Conservation (phyloP, 2,797 vertebrate species). For the Periparus ater region DNA sequence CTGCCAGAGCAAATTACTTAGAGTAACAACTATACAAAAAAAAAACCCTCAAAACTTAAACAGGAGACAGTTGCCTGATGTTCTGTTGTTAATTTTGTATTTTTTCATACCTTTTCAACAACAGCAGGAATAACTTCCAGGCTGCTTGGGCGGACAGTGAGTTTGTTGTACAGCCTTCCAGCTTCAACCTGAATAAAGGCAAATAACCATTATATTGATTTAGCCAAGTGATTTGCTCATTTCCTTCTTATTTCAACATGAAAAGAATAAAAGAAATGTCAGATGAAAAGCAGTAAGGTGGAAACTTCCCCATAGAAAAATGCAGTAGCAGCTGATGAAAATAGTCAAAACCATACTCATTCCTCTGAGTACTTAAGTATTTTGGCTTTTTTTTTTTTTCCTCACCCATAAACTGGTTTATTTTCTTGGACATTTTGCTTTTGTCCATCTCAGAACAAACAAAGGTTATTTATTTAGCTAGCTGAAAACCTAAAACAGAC, state of each 20-base stretch:
- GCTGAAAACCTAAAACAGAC: neutral
- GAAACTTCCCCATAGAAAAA: neutral
- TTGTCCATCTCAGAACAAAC: neutral
- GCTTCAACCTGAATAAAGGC: slow-evolving; percentile 87
- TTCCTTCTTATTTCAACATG: neutral
- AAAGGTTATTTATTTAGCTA: neutral
- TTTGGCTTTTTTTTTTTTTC: neutral
- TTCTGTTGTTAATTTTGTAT: neutral
- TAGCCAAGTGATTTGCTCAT: neutral
- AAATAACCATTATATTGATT: neutral
- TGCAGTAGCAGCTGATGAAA: neutral
- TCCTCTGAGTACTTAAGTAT: rapidly evolving
- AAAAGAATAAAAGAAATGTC: neutral
- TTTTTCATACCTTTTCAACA: slow-evolving; percentile 88
- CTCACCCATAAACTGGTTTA: rapidly evolving
- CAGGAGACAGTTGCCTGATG: neutral
- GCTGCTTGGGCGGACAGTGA: slow-evolving; percentile 88
- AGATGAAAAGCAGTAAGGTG: neutral
- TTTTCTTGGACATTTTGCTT: neutral
- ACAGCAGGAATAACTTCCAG: slow-evolving; percentile 87
- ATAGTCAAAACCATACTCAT: neutral
- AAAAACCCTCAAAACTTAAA: neutral
- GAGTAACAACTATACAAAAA: neutral
- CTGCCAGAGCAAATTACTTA: neutral
- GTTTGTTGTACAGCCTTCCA: slow-evolving; percentile 92